Percentiles rank a stretch among this genome's conserved stretches.
Conservation (phyloP, 2,797 vertebrate genomes). For the Urophycis tenuis region DNA sequence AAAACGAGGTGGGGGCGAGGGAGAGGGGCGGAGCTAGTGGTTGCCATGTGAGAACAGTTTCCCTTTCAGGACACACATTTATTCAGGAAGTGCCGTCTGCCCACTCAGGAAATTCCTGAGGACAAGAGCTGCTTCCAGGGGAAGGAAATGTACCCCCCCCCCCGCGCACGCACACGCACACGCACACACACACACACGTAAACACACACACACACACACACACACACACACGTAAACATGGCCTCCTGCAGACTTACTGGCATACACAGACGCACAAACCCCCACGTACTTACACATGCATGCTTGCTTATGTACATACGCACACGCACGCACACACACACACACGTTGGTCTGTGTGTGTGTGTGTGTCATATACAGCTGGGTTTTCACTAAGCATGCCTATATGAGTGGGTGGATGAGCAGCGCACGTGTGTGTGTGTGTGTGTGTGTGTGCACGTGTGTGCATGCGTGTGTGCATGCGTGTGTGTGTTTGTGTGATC, state of each 20-base stretch:
- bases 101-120: conserved; percentile 99
- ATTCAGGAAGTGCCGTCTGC: conserved; percentile 95
- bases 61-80: conserved; percentile 85
- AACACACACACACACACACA: conserved; percentile 26
- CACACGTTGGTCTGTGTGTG: conserved; percentile 24
- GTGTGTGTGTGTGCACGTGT: too few species aligned
- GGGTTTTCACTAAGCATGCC: too few species aligned
- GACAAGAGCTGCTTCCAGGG: conserved; percentile 92
- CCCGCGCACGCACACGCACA: conserved; percentile 31
- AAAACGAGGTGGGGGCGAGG: conserved; percentile 39
- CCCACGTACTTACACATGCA: conserved; percentile 55
- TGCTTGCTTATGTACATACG: conserved; percentile 46
- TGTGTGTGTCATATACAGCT: too few species aligned
- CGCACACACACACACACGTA: conserved; percentile 37
- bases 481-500: too few species aligned
- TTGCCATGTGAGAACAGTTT: conserved; percentile 79
- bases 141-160: conserved; percentile 97
- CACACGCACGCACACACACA: conserved; percentile 56
- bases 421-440: too few species aligned
- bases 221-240: conserved; percentile 23
- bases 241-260: conserved; percentile 32
- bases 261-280: conserved; percentile 10
- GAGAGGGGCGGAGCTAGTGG: conserved; percentile 42
- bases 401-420: too few species aligned
- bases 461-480: too few species aligned